Base-by-base conservation (phyloP, 2,797 vertebrate genomes). In the Echiichthys vipera region DNA sequence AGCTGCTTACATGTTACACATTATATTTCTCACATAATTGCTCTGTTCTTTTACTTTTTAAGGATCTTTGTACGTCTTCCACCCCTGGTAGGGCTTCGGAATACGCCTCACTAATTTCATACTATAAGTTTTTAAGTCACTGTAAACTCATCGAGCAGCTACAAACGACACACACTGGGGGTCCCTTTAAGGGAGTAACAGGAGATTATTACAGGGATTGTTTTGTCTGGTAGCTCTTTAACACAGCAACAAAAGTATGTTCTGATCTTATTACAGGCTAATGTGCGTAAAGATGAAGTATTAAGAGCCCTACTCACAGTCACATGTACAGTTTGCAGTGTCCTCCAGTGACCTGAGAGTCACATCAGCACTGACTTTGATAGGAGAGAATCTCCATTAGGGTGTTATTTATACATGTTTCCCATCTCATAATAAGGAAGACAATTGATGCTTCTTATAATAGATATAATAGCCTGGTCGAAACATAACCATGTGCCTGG, bases 291-390 rank as follows among this genome's bases (percentile, higher is more conserved):
- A 12, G 20, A 46, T 46, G 39, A 14, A 30, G 32, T 49, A 27
- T 61, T 25, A 24, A n/a, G 0, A 27, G 20, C 34, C 18, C 4
- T 6, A 17, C n/a, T 11, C 9, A 53, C 49, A 42, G 43, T 22
- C 54, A 53, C 53, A 45, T 45, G 56, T 67, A 13, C 76, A 71
- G 61, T 55, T 45, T n/a, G 22, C 25, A 30, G 55, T 55, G 73
- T 83, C 80, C 65, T 84, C 72, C 40, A 20, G 8, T 74, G 77
- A 84, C 82, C 71, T n/a, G 11, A 22, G 45, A 71, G 39, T 13
- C 11, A 55, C 67, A 66, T 36, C 59, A 40, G 51, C 51, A 29
- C 47, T 17, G 29, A 64, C 18, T 29, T 34, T 51, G 14, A 61
- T 12, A 45, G 24, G 25, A 24, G 14, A 18, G 29, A 25, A n/a